Conservation (phyloP, 2,113 vertebrate genomes). For the Tapirus terrestris region DNA sequence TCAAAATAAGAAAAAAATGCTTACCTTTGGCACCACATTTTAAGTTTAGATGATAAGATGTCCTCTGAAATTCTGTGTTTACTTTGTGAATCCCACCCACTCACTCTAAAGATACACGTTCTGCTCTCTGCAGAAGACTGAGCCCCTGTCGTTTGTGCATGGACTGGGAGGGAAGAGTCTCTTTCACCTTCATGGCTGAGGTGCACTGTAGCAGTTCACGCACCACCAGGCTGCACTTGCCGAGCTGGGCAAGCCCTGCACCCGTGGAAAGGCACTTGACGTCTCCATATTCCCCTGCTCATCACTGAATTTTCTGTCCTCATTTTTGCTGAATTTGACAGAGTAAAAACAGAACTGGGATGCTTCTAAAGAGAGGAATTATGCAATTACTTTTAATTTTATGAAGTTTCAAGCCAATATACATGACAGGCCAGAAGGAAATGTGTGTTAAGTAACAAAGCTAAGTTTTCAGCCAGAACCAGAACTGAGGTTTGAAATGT, state of each 20-base stretch:
- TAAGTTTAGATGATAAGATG: not conserved
- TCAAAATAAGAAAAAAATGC: not conserved
- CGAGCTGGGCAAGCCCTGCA: no score
- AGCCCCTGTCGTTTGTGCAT: not conserved
- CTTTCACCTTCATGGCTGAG: not conserved
- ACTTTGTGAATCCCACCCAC: not conserved
- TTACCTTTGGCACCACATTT: not conserved
- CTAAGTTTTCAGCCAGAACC: not conserved
- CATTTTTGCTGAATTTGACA: not conserved
- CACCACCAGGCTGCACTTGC: rapidly evolving
- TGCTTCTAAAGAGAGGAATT: constrained; percentile 43
- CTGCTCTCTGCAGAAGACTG: not conserved
- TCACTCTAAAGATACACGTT: not conserved
- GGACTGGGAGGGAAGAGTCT: not conserved
- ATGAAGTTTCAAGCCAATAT: not conserved
- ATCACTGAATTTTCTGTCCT: not conserved
- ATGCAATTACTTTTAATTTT: not conserved
- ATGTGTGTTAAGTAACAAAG: not conserved
- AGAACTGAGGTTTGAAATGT: not conserved
- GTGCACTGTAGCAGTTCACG: no score
- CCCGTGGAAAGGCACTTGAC: not conserved
- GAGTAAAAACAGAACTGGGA: not conserved
- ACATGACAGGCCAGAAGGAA: not conserved
- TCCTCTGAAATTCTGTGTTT: not conserved
- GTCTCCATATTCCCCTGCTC: not conserved